Evolutionary conservation across 1,140 invertebrate genomes (phyloP).

Genomic region (Heliconius eleuchia): DNA sequence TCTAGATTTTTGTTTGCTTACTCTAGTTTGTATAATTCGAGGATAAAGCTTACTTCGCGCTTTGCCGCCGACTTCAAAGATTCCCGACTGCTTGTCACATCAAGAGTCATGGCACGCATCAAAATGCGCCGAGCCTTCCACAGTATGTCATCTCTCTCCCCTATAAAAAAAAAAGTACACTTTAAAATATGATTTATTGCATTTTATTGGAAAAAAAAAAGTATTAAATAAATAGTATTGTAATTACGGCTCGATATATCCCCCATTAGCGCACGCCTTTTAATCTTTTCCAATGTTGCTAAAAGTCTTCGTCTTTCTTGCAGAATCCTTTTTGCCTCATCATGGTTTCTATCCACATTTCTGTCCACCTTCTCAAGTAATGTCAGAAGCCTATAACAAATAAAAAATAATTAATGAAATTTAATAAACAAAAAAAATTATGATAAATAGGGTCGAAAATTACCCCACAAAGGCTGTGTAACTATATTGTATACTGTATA

Average conservation of each 20-base stretch:
- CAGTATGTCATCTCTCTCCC: slow-evolving; percentile 13
- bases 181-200: background rate
- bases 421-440: background rate
- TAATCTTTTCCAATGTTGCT: background rate
- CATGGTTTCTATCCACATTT: slow-evolving; percentile 1
- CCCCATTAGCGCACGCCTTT: background rate
- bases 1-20: background rate
- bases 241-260: slow-evolving; percentile 6
- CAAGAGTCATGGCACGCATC: slow-evolving; percentile 4
- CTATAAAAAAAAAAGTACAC: background rate
- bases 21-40: no score
- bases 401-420: background rate
- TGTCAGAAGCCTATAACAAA: background rate
- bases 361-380: background rate
- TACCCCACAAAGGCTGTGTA: no score
- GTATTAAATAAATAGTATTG: background rate
- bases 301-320: background rate
- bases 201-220: background rate
- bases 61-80: background rate
- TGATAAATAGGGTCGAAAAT: no score
- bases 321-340: slow-evolving; percentile 3
- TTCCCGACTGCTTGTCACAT: slow-evolving; percentile 8
- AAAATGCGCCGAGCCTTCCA: background rate
- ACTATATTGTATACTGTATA: no score
- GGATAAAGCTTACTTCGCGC: background rate